Conservation (phyloP, 2,888 invertebrate species). For the Bembecia ichneumoniformis region DNA sequence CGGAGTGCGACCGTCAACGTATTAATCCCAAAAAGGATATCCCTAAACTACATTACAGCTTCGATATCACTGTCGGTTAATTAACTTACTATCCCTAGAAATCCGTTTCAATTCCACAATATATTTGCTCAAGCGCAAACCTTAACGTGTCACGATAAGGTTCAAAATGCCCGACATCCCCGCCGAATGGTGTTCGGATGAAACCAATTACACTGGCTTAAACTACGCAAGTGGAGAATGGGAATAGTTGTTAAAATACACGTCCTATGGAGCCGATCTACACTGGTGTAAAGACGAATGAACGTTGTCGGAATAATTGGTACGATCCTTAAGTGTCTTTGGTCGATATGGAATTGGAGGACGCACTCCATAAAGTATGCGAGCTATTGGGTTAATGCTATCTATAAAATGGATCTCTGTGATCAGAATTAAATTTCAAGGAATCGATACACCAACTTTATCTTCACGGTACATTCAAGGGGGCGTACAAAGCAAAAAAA, state of each 20-base stretch:
- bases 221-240: conserved; percentile 10
- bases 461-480: too few relatives aligned
- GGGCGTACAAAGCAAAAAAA: too few relatives aligned
- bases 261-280: background rate
- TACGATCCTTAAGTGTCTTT: background rate
- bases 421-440: too few relatives aligned
- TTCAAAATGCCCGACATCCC: conserved; percentile 2
- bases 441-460: too few relatives aligned
- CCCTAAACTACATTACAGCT: conserved; percentile 11
- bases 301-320: background rate
- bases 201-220: conserved; percentile 18
- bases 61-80: conserved; percentile 19
- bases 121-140: conserved; percentile 4
- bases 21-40: conserved; percentile 20
- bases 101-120: conserved; percentile 15
- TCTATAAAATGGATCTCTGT: too few relatives aligned
- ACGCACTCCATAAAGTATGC: background rate
- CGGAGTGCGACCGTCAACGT: conserved; percentile 7
- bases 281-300: background rate
- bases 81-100: conserved; percentile 25
- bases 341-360: background rate
- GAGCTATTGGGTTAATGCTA: too few relatives aligned
- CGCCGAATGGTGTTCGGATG: conserved; percentile 9
- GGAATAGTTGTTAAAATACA: conserved; percentile 5
- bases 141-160: conserved; percentile 9